Percentiles rank a stretch among this genome's conserved stretches.
Conservation (phyloP, 2,888 invertebrate species). For the Phrixothrix hirtus region DNA sequence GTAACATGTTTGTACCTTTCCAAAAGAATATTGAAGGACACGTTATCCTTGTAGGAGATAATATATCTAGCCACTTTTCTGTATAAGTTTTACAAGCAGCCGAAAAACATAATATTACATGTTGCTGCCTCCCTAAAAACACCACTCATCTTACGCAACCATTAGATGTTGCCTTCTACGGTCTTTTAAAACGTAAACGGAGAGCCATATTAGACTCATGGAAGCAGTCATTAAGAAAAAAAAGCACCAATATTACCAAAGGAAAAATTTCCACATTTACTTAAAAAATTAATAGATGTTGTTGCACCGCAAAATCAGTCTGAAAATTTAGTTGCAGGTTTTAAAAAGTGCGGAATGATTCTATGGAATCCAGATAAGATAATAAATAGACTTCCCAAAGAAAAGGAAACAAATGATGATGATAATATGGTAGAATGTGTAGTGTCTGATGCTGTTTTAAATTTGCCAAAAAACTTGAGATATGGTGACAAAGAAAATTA, state of each 20-base stretch:
- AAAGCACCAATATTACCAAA: conserved; percentile 1
- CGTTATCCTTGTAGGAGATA: neutral
- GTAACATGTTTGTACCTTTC: neutral
- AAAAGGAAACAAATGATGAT: too few relatives aligned
- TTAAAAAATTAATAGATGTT: neutral
- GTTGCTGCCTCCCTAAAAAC: conserved; percentile 1
- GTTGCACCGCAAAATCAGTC: neutral
- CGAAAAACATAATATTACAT: neutral
- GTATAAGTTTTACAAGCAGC: neutral
- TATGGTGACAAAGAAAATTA: neutral
- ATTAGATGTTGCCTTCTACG: conserved; percentile 1
- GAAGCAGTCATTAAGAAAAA: neutral
- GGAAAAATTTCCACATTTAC: neutral
- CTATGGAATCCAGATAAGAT: neutral
- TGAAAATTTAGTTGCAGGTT: neutral
- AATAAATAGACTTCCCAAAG: neutral
- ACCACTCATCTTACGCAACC: too few relatives aligned
- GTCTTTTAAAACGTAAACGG: conserved; percentile 1
- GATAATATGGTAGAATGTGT: too few relatives aligned
- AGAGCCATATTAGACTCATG: neutral
- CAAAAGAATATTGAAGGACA: neutral
- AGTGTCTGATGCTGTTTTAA: conserved; percentile 1
- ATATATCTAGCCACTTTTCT: conserved; percentile 1
- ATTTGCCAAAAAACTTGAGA: conserved; percentile 2
- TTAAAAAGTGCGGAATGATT: conserved; percentile 2